These are phyloP conservation scores for Rotaria socialis DNA, from an alignment of 2,888 invertebrate species.

Conservation along the genomic window DNA sequence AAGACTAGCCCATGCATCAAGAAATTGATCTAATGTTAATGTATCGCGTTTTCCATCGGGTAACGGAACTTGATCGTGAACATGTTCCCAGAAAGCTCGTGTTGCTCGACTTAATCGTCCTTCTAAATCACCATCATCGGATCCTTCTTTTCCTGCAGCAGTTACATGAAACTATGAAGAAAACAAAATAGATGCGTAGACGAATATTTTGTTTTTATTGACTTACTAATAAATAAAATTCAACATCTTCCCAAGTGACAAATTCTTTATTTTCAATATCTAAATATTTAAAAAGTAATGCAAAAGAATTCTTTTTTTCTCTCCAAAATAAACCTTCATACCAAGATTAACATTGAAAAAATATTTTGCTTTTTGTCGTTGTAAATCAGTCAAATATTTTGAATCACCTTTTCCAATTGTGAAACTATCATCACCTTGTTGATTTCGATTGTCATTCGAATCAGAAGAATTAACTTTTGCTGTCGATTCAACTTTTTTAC, in stretches of 20 bases:
- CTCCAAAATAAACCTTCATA: neutral
- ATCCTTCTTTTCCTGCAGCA: slow-evolving; percentile 3
- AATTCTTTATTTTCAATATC: slow-evolving; percentile 33
- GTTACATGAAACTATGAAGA: slow-evolving; percentile 8
- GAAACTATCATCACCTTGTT: neutral
- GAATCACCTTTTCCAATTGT: neutral
- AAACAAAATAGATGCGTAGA: neutral
- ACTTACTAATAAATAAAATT: slow-evolving; percentile 33
- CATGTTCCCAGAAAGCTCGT: neutral
- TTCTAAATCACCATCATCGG: neutral
- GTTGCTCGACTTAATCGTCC: neutral
- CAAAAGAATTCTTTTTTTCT: neutral
- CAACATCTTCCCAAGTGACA: slow-evolving; percentile 31
- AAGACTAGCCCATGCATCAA: slow-evolving; percentile 25
- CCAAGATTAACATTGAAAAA: slow-evolving; percentile 29
- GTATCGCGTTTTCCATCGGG: neutral
- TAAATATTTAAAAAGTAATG: neutral
- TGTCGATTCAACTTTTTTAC: neutral
- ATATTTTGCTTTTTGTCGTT: slow-evolving; percentile 34
- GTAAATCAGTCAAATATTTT: slow-evolving; percentile 26
- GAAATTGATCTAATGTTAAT: slow-evolving; percentile 27
- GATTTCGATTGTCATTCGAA: no score
- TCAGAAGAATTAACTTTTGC: no score
- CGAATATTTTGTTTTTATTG: neutral
- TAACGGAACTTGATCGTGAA: neutral